Conservation (phyloP, 2,888 invertebrate species). For the Mimas tiliae region DNA sequence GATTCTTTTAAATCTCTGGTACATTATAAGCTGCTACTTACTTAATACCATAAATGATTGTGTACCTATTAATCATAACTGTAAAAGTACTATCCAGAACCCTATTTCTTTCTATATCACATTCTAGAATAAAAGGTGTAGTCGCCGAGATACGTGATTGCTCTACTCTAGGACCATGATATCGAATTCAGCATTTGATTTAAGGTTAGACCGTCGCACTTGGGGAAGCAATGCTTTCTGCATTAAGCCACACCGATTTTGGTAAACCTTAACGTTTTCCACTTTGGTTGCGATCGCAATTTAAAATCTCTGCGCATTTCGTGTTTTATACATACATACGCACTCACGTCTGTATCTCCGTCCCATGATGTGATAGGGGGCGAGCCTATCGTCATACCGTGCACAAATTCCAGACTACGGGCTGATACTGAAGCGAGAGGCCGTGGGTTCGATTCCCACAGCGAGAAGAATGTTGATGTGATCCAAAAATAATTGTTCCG, state of each 20-base stretch:
- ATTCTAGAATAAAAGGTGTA: neutral
- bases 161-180: conserved; percentile 3
- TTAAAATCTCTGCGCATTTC: neutral
- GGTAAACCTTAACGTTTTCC: neutral
- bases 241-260: neutral
- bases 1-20: too few relatives aligned
- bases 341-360: too few relatives aligned
- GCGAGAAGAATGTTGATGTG: too few relatives aligned
- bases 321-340: neutral
- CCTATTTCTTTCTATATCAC: neutral
- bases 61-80: neutral
- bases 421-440: too few relatives aligned
- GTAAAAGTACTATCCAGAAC: neutral
- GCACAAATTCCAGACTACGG: too few relatives aligned
- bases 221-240: conserved; percentile 26
- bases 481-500: too few relatives aligned
- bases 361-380: too few relatives aligned
- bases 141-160: neutral
- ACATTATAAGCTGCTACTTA: neutral
- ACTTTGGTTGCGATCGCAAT: conserved; percentile 1
- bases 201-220: conserved; percentile 16
- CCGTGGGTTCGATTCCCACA: too few relatives aligned
- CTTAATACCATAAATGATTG: too few relatives aligned
- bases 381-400: too few relatives aligned
- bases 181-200: conserved; percentile 29